Base-by-base conservation (phyloP, 2,797 vertebrate species). In the Chanos chanos region DNA sequence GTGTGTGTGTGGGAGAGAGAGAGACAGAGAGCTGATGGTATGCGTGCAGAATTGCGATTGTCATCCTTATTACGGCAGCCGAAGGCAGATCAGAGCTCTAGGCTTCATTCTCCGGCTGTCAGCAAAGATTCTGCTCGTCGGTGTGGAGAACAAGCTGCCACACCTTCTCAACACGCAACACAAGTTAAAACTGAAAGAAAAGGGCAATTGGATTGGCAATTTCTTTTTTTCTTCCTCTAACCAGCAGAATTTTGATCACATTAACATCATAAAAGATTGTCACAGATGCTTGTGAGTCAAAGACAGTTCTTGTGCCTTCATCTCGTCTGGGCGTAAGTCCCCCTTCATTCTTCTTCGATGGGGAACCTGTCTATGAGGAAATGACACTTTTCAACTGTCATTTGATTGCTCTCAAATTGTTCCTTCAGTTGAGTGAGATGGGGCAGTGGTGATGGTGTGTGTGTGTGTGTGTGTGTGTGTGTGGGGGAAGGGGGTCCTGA, bases 31-130 rank as follows among this genome's bases (percentile, higher is more conserved):
- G n/a, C 62, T 64, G 71, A 75, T 58, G 83, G 83, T 73, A 87
- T 85, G 84, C 73, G 64, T 82, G 81, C 77, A 79, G 78, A 85
- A 87, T 87, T 67, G 59, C 53, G 81, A 83, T 81, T 49, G 80
- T 83, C 83, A 77, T 75, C 82, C 80, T 73, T 75, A 72, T 85
- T 84, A 81, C 59, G 59, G 71, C 68, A 73, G 59, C 80, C 64
- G 55, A 50, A 47, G 74, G 79, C 57, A 61, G 75, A 82, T 81
- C 78, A 77, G 68, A 81, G 73, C 54, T n/a, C 65, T 27, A 66
- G 67, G 64, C 61, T 39, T 69, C 58, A n/a, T 67, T 62, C 65
- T 63, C 63, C 18, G 47, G 53, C 56, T 40, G 61, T 68, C 66
- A 49, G 51, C 41, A 59, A 44, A 64, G 64, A 56, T 70, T 62